A percentile compares a stretch with the other conserved stretches of the same genome.
Evolutionary conservation across 35 echinoderm and acorn worm species (phyloP).

Genomic region (Acanthaster planci): DNA sequence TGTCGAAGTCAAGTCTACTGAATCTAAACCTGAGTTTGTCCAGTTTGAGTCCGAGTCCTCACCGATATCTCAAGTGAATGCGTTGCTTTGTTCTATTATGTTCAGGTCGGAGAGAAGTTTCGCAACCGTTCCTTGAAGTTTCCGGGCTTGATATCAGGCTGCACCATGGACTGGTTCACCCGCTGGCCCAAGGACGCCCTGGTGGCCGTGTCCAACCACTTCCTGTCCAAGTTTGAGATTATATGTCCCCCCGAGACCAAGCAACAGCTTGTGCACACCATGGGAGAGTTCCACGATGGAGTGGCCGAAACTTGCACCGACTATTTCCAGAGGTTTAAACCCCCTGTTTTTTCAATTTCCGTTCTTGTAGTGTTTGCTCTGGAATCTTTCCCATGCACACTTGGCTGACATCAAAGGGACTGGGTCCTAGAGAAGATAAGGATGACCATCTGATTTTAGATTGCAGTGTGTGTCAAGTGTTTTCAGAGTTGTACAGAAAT

Average conservation of each 20-base stretch:
- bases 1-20: too few relatives aligned
- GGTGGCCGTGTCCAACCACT: conserved; percentile 92
- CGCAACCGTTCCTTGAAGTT: conserved; percentile 96
- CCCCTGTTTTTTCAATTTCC: background rate
- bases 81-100: background rate
- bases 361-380: background rate
- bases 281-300: conserved; percentile 95
- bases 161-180: conserved; percentile 99
- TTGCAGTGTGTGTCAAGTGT: too few relatives aligned
- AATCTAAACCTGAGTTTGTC: too few relatives aligned
- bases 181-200: conserved; percentile 96
- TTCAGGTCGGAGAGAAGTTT: conserved; percentile 97
- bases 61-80: too few relatives aligned
- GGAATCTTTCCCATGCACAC: too few relatives aligned
- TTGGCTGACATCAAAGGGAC: too few relatives aligned
- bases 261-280: conserved; percentile 87
- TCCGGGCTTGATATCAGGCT: conserved; percentile 94
- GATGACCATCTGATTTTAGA: too few relatives aligned
- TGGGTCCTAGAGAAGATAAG: too few relatives aligned
- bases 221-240: conserved; percentile 92
- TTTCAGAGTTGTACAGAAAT: too few relatives aligned
- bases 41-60: too few relatives aligned
- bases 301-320: conserved; percentile 89
- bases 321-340: conserved; percentile 94
- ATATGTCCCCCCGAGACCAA: conserved; percentile 89